These are phyloP conservation scores for Pyrochroa serraticornis DNA, from an alignment of 2,888 invertebrate genomes.

Conservation along the genomic window DNA sequence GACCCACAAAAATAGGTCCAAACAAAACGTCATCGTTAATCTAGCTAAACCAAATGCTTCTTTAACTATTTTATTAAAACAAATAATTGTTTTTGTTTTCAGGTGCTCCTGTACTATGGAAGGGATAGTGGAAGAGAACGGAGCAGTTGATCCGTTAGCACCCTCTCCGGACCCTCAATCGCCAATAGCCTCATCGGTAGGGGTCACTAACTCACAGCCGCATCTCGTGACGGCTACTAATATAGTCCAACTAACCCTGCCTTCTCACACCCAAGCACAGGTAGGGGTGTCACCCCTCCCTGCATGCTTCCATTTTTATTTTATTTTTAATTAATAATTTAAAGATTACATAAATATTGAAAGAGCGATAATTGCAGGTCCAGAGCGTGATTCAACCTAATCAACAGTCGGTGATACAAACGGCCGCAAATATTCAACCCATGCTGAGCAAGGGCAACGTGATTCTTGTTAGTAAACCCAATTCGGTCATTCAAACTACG, in stretches of 20 bases:
- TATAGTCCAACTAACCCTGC: slow-evolving; percentile 86
- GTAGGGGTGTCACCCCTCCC: slow-evolving; percentile 56
- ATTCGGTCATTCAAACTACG: slow-evolving; percentile 91
- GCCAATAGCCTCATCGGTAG: slow-evolving; percentile 65
- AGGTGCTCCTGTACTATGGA: slow-evolving; percentile 69
- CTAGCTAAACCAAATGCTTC: too few relatives aligned
- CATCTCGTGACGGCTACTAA: slow-evolving; percentile 69
- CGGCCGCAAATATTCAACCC: slow-evolving; percentile 83
- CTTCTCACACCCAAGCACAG: slow-evolving; percentile 67
- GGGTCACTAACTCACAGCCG: slow-evolving; percentile 58
- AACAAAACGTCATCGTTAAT: too few relatives aligned
- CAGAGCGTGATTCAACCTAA: slow-evolving; percentile 96
- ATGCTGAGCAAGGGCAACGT: slow-evolving; percentile 87
- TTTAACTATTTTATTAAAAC: too few relatives aligned
- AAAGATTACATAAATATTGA: not conserved
- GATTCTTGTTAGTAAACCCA: slow-evolving; percentile 87
- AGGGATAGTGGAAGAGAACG: slow-evolving; percentile 93
- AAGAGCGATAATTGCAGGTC: slow-evolving; percentile 65
- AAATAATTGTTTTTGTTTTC: slow-evolving; percentile 32
- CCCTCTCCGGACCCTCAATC: slow-evolving; percentile 62
- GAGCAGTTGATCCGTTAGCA: slow-evolving; percentile 67
- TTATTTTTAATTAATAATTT: not conserved
- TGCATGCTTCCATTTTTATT: slow-evolving; percentile 38
- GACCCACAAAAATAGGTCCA: too few relatives aligned
- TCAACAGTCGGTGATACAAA: slow-evolving; percentile 95